Conservation (phyloP, 2,888 invertebrate species). For the Biston betularia region DNA sequence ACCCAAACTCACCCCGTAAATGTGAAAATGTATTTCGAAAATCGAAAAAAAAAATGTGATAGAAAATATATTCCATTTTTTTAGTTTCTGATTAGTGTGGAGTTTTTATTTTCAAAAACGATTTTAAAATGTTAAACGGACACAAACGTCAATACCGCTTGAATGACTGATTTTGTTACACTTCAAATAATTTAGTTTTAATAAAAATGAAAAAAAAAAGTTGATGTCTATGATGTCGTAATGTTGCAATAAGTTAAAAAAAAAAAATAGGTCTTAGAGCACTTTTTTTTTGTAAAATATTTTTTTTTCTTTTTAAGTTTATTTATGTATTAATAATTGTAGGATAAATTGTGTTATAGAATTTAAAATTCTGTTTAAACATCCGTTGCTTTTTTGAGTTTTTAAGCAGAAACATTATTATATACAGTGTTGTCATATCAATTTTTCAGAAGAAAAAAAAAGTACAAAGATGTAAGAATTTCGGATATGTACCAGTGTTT, state of each 20-base stretch:
- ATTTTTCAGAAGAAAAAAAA: conserved; percentile 46
- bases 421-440: conserved; percentile 43
- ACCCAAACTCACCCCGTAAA: conserved; percentile 17
- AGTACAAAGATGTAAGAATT: conserved; percentile 49
- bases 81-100: conserved; percentile 65
- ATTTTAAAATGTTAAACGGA: conserved; percentile 14
- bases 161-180: conserved; percentile 60
- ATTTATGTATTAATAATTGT: conserved; percentile 54
- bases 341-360: conserved; percentile 53
- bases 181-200: conserved; percentile 47
- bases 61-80: conserved; percentile 80
- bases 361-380: conserved; percentile 53
- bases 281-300: conserved; percentile 68
- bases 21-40: conserved; percentile 43
- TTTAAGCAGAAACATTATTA: conserved; percentile 40
- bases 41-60: conserved; percentile 69
- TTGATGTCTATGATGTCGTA: conserved; percentile 67
- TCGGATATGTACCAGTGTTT: conserved; percentile 31
- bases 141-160: conserved; percentile 12
- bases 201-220: conserved; percentile 47
- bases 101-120: conserved; percentile 39
- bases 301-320: conserved; percentile 58
- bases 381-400: conserved; percentile 41
- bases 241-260: conserved; percentile 76
- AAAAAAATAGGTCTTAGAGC: conserved; percentile 50